These are phyloP conservation scores for Lysiphlebus fabarum DNA, from an alignment of 1,140 invertebrate species.

Conservation along the genomic window DNA sequence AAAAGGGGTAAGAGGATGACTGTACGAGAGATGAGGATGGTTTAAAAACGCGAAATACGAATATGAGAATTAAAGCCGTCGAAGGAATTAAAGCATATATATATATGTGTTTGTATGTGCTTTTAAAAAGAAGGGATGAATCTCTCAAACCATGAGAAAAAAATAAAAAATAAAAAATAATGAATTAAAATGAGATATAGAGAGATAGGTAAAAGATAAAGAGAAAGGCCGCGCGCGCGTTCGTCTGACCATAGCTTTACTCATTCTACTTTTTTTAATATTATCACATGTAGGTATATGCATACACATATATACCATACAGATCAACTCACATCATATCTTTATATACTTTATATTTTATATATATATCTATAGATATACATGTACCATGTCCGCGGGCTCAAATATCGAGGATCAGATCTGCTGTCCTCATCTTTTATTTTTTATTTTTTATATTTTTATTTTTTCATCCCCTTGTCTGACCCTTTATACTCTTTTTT, in stretches of 20 bases:
- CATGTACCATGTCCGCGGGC: slow-evolving; percentile 28
- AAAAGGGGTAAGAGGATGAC: slow-evolving; percentile 27
- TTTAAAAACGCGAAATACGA: slow-evolving; percentile 45
- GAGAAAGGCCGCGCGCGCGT: background rate
- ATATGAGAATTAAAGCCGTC: slow-evolving; percentile 56
- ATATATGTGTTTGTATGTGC: slow-evolving; percentile 33
- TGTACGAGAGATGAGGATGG: slow-evolving; percentile 25
- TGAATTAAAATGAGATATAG: no score
- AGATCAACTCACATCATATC: slow-evolving; percentile 18
- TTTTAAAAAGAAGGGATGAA: background rate
- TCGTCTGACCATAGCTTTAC: slow-evolving; percentile 7
- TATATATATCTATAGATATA: background rate
- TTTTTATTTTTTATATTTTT: no score
- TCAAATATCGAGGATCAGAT: slow-evolving; percentile 47
- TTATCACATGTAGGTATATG: no score
- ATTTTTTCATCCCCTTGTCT: slow-evolving; percentile 2
- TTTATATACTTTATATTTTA: slow-evolving; percentile 22
- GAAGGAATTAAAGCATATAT: slow-evolving; percentile 56
- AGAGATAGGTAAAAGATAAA: no score
- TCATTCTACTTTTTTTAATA: no score
- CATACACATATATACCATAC: slow-evolving; percentile 28
- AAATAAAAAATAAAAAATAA: no score
- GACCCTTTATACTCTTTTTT: no score
- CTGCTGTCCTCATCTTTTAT: slow-evolving; percentile 26
- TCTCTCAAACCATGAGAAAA: background rate